Conservation (phyloP, 2,113 vertebrate species). For the Coracopsis vasa region DNA sequence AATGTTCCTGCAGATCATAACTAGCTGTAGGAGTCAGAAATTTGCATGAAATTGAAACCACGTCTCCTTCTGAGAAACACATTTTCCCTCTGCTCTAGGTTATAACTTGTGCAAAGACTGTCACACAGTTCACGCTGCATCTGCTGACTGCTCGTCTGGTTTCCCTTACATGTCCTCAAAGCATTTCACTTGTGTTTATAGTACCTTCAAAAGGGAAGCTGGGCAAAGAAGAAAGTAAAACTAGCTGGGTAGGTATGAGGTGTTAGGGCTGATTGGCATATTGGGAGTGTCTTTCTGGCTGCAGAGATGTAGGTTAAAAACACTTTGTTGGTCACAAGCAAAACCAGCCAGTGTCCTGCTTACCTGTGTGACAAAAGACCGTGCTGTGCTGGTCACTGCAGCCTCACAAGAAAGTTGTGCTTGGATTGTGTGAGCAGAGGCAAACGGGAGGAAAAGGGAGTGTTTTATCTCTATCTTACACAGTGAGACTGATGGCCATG, state of each 20-base stretch:
- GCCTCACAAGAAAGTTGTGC: background rate
- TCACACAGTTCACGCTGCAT: fast-evolving
- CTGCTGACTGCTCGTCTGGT: background rate
- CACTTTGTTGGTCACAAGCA: background rate
- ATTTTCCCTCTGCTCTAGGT: background rate
- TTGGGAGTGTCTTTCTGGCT: constrained; percentile 30
- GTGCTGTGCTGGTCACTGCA: background rate
- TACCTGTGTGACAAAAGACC: background rate
- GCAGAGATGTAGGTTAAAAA: background rate
- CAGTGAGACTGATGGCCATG: fast-evolving
- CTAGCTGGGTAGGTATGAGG: constrained; percentile 34
- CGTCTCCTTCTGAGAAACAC: background rate
- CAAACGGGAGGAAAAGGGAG: background rate
- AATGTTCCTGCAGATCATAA: background rate
- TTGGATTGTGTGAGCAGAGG: background rate
- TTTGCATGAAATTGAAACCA: constrained; percentile 22
- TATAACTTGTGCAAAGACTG: background rate
- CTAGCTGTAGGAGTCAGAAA: constrained; percentile 12
- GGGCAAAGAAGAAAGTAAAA: constrained; percentile 50
- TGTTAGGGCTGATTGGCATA: background rate
- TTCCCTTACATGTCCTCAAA: background rate
- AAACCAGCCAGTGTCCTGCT: background rate
- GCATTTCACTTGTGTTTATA: constrained; percentile 7
- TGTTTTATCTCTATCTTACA: background rate
- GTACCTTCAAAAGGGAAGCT: constrained; percentile 38